Percentiles rank a stretch among this genome's conserved stretches.
Conservation (phyloP, 2,113 vertebrate genomes). For the Terrapene triunguis region DNA sequence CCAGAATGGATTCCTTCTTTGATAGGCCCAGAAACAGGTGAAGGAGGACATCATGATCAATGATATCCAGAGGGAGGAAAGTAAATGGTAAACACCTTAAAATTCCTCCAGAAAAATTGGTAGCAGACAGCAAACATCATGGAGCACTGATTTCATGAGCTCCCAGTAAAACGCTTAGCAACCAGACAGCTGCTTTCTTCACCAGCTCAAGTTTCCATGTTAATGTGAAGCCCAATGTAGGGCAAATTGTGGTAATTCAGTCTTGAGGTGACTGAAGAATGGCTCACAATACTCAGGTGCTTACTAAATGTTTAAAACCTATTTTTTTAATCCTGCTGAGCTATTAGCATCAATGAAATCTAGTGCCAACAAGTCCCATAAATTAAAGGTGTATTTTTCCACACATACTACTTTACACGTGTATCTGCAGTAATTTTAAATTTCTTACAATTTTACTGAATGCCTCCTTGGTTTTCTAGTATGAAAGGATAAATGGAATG, state of each 20-base stretch:
- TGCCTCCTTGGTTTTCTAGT: neutral
- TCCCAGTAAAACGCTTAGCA: neutral
- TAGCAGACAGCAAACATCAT: neutral
- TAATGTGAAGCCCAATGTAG: neutral
- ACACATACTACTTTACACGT: neutral
- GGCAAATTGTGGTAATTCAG: neutral
- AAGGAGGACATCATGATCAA: neutral
- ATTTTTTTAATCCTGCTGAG: neutral
- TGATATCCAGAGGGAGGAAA: neutral
- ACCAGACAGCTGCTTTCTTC: slow-evolving; percentile 2
- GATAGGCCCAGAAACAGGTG: neutral
- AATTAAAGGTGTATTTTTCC: neutral
- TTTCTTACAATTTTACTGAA: neutral
- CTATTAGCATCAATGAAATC: neutral
- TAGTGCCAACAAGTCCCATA: neutral
- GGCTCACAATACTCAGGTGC: neutral
- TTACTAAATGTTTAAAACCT: neutral
- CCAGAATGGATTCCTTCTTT: neutral
- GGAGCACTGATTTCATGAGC: neutral
- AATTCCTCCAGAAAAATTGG: neutral
- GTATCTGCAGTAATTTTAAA: neutral
- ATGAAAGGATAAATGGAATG: neutral
- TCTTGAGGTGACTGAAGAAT: neutral
- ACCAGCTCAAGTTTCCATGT: neutral
- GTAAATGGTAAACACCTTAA: neutral